Evolutionary conservation across 2,797 vertebrate genomes (phyloP).

Genomic region (Chelonia mydas): DNA sequence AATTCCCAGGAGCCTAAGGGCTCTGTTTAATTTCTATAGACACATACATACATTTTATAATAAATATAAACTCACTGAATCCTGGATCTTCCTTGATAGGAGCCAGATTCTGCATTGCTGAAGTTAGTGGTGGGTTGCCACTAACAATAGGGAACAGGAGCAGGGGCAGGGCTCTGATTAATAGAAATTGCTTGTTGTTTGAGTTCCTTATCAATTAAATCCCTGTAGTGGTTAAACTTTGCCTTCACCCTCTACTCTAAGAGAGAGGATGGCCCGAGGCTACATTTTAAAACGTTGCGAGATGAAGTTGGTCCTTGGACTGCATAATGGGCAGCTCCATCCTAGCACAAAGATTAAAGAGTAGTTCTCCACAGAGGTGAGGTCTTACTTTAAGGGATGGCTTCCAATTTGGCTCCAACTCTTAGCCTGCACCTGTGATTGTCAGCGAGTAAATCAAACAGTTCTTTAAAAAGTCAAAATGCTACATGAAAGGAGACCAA

Average conservation of each 20-base stretch:
- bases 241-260: neutral
- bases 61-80: neutral
- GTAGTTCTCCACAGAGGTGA: neutral
- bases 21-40: neutral
- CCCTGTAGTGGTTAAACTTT: neutral
- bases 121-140: neutral
- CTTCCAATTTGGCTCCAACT: neutral
- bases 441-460: slow-evolving; percentile 25
- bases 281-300: neutral
- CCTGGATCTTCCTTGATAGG: neutral
- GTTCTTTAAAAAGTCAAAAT: slow-evolving; percentile 25
- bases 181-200: neutral
- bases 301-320: neutral
- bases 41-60: fast-evolving
- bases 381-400: neutral
- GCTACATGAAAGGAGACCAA: neutral
- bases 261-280: neutral
- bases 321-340: neutral
- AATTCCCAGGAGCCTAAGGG: neutral
- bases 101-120: fast-evolving
- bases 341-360: neutral
- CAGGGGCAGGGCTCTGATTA: neutral
- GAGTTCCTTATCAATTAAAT: neutral
- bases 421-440: neutral
- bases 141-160: neutral